Percentiles rank a stretch among this genome's conserved stretches.
phyloP scores from a whole-genome alignment of 2,113 vertebrate genomes.

The Axis porcinus region DNA sequence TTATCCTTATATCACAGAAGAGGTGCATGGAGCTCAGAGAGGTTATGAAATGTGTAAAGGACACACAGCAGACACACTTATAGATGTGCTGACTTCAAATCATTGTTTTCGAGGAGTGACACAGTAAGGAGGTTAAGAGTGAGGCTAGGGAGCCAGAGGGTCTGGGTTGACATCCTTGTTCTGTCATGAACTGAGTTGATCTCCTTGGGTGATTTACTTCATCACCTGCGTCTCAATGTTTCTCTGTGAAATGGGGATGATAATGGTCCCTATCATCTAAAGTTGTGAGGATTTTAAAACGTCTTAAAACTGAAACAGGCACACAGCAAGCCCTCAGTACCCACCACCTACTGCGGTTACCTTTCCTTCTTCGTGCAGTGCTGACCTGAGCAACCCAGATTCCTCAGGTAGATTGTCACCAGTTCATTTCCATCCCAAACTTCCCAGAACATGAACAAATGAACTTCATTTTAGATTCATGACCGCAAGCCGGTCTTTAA shows the following conservation, averaged over 20 bases:
- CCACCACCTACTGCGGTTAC: background rate
- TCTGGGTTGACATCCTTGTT: background rate
- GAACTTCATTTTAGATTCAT: background rate
- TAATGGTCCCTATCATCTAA: background rate
- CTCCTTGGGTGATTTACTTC: background rate
- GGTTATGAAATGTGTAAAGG: background rate
- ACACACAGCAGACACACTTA: background rate
- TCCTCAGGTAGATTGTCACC: background rate
- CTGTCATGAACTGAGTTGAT: background rate
- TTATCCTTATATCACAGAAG: background rate
- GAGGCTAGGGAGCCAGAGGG: background rate
- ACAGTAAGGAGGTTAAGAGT: background rate
- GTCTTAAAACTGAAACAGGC: background rate
- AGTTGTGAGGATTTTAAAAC: background rate
- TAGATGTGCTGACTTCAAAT: background rate
- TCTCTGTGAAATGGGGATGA: background rate
- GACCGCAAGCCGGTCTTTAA: background rate
- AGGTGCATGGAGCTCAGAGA: background rate
- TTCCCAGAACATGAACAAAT: background rate
- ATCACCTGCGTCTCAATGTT: background rate
- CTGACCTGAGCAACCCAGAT: background rate
- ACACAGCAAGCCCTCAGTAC: background rate
- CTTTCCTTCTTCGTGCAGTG: no score
- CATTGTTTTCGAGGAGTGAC: background rate
- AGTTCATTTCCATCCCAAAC: background rate